Conservation (phyloP, 2,888 invertebrate species). For the Entomobrya proxima region DNA sequence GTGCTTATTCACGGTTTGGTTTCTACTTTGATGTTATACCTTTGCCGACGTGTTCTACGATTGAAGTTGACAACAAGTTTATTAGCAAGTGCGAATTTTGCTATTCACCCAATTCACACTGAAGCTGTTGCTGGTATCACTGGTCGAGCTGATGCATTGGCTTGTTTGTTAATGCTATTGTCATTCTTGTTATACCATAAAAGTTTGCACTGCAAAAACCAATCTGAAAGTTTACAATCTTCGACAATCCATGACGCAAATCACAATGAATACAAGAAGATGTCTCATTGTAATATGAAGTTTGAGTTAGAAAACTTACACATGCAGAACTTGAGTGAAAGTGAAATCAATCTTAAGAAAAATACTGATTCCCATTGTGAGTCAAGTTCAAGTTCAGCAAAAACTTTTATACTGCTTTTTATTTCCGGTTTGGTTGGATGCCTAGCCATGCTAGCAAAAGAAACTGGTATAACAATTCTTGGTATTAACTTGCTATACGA, state of each 20-base stretch:
- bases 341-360: too few species aligned
- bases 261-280: not conserved
- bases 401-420: conserved; percentile 40
- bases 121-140: conserved; percentile 94
- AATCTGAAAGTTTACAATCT: not conserved
- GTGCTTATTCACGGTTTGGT: conserved; percentile 86
- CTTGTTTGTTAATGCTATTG: conserved; percentile 88
- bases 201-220: not conserved
- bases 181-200: conserved; percentile 88
- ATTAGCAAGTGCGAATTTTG: conserved; percentile 86
- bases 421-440: conserved; percentile 80
- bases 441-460: conserved; percentile 90
- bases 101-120: conserved; percentile 91
- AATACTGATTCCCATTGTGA: too few species aligned
- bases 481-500: conserved; percentile 88
- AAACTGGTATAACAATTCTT: conserved; percentile 89
- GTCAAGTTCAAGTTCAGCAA: not conserved
- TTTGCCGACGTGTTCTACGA: conserved; percentile 83
- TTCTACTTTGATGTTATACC: conserved; percentile 84
- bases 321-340: too few species aligned
- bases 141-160: conserved; percentile 90
- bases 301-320: too few species aligned
- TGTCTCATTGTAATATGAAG: too few species aligned
- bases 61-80: conserved; percentile 84
- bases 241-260: not conserved